Percentiles rank a stretch among this genome's conserved stretches.
Evolutionary conservation across 2,888 invertebrate genomes (phyloP).

Genomic region (Xanthia icteritia): DNA sequence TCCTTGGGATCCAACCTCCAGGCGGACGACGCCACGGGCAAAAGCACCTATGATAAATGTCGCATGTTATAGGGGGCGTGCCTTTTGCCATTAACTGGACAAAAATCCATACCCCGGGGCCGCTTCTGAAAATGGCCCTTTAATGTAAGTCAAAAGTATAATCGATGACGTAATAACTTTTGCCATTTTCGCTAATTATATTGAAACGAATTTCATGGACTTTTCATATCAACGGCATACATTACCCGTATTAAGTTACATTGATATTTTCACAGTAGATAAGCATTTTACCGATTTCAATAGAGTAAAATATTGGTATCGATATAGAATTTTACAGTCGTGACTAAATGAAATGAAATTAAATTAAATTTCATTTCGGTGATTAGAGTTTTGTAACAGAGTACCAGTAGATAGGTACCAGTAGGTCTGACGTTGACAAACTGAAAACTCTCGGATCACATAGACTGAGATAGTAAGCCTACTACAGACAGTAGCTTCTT

Average conservation of each 20-base stretch:
- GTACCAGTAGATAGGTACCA: background rate
- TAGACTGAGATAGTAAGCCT: background rate
- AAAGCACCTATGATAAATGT: background rate
- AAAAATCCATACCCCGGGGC: background rate
- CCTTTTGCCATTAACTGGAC: constrained; percentile 8
- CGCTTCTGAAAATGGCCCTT: background rate
- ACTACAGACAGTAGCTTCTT: background rate
- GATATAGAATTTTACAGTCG: constrained; percentile 22
- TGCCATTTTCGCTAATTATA: background rate
- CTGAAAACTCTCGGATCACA: background rate
- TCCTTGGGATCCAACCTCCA: background rate
- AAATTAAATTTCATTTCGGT: too few relatives aligned
- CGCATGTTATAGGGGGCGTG: constrained; percentile 10
- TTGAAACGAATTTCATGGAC: background rate
- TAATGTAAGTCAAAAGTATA: background rate
- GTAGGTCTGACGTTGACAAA: background rate
- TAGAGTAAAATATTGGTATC: background rate
- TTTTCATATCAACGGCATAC: background rate
- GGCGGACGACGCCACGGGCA: background rate
- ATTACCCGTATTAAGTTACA: constrained; percentile 12
- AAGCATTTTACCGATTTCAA: constrained; percentile 2
- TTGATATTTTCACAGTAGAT: constrained; percentile 1
- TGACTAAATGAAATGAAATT: too few relatives aligned
- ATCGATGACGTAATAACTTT: background rate
- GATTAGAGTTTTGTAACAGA: constrained; percentile 11